Conservation (phyloP, 53 echinoderm and acorn worm species). For the Arbacia lixula region DNA sequence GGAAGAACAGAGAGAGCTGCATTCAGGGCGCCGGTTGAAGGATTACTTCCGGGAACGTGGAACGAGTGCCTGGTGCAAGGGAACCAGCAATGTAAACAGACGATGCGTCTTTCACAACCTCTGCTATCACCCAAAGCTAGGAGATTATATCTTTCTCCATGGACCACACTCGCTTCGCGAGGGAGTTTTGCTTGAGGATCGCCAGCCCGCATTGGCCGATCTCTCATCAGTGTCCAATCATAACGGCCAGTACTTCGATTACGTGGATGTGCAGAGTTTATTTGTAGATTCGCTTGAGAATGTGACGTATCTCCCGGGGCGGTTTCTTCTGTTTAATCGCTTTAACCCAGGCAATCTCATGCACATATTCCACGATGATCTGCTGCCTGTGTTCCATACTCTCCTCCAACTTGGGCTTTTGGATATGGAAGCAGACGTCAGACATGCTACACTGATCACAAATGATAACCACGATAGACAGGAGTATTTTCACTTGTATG, state of each 20-base stretch:
- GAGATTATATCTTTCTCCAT: constrained; percentile 82
- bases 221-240: constrained; percentile 89
- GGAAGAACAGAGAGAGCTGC: too few species aligned
- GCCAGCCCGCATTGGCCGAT: constrained; percentile 84
- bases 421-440: neutral
- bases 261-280: constrained; percentile 61
- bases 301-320: constrained; percentile 61
- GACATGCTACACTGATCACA: constrained; percentile 58
- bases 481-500: constrained; percentile 73
- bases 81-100: constrained; percentile 76
- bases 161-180: constrained; percentile 58
- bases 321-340: constrained; percentile 82
- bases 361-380: constrained; percentile 98
- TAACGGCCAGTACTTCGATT: constrained; percentile 96
- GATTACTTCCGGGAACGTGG: constrained; percentile 42
- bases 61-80: constrained; percentile 82
- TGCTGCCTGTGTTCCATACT: constrained; percentile 83
- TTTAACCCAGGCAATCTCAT: constrained; percentile 90
- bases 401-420: constrained; percentile 67
- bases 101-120: constrained; percentile 87
- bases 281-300: constrained; percentile 19
- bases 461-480: constrained; percentile 73
- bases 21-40: too few species aligned
- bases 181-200: constrained; percentile 73
- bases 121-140: constrained; percentile 65